Evolutionary conservation across 1,140 invertebrate species (phyloP), one percentile per base, ranked within the genome.

Genomic region (Pachyrhynchus sulphureomaculatus): DNA sequence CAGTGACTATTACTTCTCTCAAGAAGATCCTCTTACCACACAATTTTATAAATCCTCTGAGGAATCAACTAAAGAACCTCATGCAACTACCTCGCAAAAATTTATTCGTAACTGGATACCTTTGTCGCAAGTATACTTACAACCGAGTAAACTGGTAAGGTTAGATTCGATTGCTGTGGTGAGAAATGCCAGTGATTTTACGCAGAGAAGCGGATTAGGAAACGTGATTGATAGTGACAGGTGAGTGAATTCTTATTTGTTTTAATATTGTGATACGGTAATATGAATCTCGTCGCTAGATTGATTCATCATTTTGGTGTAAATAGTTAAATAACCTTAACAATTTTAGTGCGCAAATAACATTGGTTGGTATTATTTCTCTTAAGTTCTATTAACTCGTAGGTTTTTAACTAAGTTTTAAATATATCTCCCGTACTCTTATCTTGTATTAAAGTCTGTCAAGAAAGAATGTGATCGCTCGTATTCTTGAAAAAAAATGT

Each of bases 151-250:
- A 39, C 45, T 66, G 10, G 62, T 72, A 4, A 64, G 61, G 13
- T 52, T 72, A 23, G 67, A 72, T 29, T 64, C 64, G 1, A 67
- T 71, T 18, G 66, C 71, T 8, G 33, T 71, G 20, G 62, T 70
- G 17, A 62, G 60, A n/a, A 74, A 72, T 55, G 41, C 65, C 17
- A 71, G 52, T 33, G 67, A 65, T 2, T 39, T 45, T 6, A 61
- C 42, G 41, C 12, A 59, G 13, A 47, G 17, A 6, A 58, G 54
- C 36, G 58, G 62, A 32, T 48, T 67, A 21, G 67, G 64, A 36
- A 75, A 74, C 55, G 65, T 73, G 20, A 68, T 74, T 12, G 72
- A 72, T 44, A 74, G 70, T 54, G 73, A 75, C 47, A 72, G 73
- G 74, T 75, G 49, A 68, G 20, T 59, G 8, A 4, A 4, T 21